Conservation (phyloP, 1,140 invertebrate genomes). For the Meloidogyne floridensis region DNA sequence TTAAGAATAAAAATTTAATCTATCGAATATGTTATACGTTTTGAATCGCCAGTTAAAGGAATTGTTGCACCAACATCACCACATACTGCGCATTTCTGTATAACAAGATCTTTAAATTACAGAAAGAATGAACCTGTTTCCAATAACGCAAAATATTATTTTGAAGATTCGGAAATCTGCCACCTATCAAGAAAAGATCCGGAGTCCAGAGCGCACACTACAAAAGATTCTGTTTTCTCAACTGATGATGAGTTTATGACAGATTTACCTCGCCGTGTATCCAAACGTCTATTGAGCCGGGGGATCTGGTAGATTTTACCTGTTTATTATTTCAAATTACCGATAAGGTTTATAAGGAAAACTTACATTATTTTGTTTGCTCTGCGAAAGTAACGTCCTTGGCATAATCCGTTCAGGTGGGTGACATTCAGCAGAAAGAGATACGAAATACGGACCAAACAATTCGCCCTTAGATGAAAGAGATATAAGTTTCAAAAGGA, state of each 20-base stretch:
- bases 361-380: too few species aligned
- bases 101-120: too few species aligned
- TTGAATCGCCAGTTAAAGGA: not conserved
- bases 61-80: not conserved
- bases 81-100: not conserved
- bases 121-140: constrained; percentile 7
- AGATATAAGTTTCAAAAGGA: too few species aligned
- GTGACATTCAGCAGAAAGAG: constrained; percentile 14
- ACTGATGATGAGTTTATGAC: not conserved
- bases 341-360: too few species aligned
- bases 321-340: too few species aligned
- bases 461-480: constrained; percentile 2
- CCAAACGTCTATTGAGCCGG: constrained; percentile 23
- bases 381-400: not conserved
- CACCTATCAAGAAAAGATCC: constrained; percentile 21
- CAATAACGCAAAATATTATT: constrained; percentile 16
- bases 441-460: constrained; percentile 27
- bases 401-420: constrained; percentile 5
- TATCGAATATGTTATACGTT: too few species aligned
- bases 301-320: too few species aligned
- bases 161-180: constrained; percentile 21
- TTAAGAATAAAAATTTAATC: too few species aligned
- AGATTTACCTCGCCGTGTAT: constrained; percentile 20
- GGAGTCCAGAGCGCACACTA: constrained; percentile 20
- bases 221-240: not conserved